phyloP scores from a whole-genome alignment of 1,140 invertebrate genomes.

The Drosophila kohkoa region DNA sequence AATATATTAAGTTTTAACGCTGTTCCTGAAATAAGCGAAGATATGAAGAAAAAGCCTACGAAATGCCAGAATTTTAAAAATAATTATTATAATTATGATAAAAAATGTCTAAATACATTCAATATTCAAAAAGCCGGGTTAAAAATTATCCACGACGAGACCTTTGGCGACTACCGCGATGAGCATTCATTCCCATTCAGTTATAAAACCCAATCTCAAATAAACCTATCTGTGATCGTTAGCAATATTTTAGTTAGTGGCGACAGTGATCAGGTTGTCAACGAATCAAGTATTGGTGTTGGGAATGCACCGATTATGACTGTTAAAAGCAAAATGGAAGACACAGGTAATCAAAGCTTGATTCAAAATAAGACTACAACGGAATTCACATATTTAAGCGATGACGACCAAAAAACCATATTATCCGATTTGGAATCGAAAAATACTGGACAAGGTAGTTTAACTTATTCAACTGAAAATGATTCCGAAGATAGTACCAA shows the following conservation, averaged over 20 bases:
- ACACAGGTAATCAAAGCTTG: neutral
- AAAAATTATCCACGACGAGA: slow-evolving; percentile 72
- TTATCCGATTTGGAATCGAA: slow-evolving; percentile 32
- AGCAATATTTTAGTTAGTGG: neutral
- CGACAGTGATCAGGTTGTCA: neutral
- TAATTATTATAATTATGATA: slow-evolving; percentile 61
- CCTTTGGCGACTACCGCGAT: slow-evolving; percentile 57
- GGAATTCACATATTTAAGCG: slow-evolving; percentile 1
- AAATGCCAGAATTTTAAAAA: slow-evolving; percentile 18
- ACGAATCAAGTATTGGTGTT: neutral
- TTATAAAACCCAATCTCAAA: slow-evolving; percentile 74
- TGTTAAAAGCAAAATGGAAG: slow-evolving; percentile 1
- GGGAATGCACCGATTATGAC: neutral
- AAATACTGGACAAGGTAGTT: slow-evolving; percentile 23
- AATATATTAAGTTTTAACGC: slow-evolving; percentile 6
- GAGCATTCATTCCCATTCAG: slow-evolving; percentile 79
- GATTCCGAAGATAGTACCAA: slow-evolving; percentile 53
- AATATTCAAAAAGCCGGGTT: slow-evolving; percentile 55
- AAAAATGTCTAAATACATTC: slow-evolving; percentile 53
- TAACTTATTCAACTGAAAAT: slow-evolving; percentile 26
- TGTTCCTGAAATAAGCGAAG: neutral
- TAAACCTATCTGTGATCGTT: slow-evolving; percentile 56
- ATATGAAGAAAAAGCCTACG: slow-evolving; percentile 13
- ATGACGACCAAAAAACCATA: slow-evolving; percentile 29
- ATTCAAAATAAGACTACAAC: neutral